phyloP scores from a whole-genome alignment of 2,888 invertebrate genomes.

The Papilio gigon region DNA sequence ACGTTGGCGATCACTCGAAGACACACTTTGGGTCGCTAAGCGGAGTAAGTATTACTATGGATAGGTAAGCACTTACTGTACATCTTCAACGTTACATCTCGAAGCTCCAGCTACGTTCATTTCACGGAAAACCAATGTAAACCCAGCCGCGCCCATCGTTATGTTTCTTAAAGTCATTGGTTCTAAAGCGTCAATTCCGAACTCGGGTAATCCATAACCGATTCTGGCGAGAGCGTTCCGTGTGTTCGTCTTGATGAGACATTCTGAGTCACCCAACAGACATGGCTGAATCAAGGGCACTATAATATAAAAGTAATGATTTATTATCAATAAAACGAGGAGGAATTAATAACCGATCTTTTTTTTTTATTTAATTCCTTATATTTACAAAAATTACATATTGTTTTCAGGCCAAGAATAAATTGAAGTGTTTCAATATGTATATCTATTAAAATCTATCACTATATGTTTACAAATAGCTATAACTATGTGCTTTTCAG shows the following conservation, averaged over 20 bases:
- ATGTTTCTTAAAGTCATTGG: constrained; percentile 29
- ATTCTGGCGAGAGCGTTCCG: constrained; percentile 13
- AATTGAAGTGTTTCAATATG: neutral
- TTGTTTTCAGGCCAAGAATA: too few relatives aligned
- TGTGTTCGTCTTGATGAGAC: constrained; percentile 21
- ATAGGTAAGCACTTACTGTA: constrained; percentile 6
- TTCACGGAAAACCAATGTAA: constrained; percentile 18
- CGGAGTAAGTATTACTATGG: too few relatives aligned
- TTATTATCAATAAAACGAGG: neutral
- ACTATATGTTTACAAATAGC: neutral
- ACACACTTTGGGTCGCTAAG: too few relatives aligned
- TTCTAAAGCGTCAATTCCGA: constrained; percentile 24
- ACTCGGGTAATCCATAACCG: constrained; percentile 27
- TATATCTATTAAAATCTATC: neutral
- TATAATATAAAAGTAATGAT: constrained; percentile 1
- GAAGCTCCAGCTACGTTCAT: constrained; percentile 21
- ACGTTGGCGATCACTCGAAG: too few relatives aligned
- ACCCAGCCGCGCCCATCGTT: constrained; percentile 27
- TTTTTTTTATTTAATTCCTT: neutral
- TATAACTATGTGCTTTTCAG: neutral
- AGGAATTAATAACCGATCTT: neutral
- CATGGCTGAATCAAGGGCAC: constrained; percentile 8
- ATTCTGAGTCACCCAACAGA: constrained; percentile 18
- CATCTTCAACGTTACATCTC: constrained; percentile 5
- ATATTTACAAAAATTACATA: neutral